Conservation (phyloP, 1,140 invertebrate species). For the Drosophila chauvacae region DNA sequence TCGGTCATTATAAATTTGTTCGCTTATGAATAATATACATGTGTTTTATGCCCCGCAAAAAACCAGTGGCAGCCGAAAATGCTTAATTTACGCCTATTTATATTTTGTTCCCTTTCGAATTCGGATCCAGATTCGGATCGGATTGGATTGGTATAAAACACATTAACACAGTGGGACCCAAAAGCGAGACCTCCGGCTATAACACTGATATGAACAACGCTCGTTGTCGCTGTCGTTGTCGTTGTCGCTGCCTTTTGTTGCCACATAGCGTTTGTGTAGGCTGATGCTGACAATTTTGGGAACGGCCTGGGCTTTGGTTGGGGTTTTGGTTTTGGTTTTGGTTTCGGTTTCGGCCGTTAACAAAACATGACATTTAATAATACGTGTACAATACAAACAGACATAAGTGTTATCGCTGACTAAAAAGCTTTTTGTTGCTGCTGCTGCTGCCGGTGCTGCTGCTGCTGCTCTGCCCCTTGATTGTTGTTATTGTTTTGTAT, state of each 20-base stretch:
- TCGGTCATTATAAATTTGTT: constrained; percentile 38
- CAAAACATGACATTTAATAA: constrained; percentile 82
- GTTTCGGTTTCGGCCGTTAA: constrained; percentile 71
- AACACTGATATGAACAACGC: constrained; percentile 64
- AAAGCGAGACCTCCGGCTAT: constrained; percentile 61
- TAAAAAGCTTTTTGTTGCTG: constrained; percentile 81
- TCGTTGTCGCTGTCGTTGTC: constrained; percentile 59
- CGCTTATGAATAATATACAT: constrained; percentile 51
- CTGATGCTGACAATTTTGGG: constrained; percentile 78
- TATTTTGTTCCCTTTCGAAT: constrained; percentile 47
- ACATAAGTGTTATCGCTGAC: constrained; percentile 80
- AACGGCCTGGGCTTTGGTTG: constrained; percentile 50
- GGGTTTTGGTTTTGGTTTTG: constrained; percentile 36
- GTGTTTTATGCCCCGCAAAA: constrained; percentile 30
- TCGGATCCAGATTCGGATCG: constrained; percentile 33
- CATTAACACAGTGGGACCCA: constrained; percentile 72
- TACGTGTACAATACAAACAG: constrained; percentile 79
- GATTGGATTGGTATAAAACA: constrained; percentile 61
- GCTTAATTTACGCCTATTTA: constrained; percentile 60
- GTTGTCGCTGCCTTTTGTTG: constrained; percentile 35
- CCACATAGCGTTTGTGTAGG: constrained; percentile 45
- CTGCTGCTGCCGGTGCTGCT: constrained; percentile 33
- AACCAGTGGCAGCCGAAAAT: constrained; percentile 60
- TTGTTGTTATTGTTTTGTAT: constrained; percentile 47
- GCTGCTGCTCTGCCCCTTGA: constrained; percentile 26